Percentiles rank a stretch among this genome's conserved stretches.
Conservation (phyloP, 2,113 vertebrate species). For the Castor canadensis region DNA sequence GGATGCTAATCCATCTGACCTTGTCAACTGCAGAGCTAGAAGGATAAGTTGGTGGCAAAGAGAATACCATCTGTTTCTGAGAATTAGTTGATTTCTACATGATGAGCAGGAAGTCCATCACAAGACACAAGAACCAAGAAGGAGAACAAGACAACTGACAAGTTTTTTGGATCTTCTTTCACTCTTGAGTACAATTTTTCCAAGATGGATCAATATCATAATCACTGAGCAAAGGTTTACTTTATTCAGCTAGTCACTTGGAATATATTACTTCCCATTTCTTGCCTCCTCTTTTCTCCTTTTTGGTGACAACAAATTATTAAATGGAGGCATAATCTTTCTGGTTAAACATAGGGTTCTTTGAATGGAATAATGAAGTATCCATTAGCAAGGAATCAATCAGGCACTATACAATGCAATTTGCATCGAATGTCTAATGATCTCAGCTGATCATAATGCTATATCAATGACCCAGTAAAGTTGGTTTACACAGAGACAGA, state of each 20-base stretch:
- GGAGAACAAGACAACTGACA: constrained; percentile 47
- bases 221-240: not conserved
- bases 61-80: constrained; percentile 80
- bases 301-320: not conserved
- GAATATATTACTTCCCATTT: not conserved
- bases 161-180: not conserved
- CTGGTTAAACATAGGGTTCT: not conserved
- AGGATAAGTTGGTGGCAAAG: constrained; percentile 72
- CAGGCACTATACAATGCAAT: not conserved
- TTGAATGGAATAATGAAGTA: not conserved
- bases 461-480: not conserved
- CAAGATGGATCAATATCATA: not conserved
- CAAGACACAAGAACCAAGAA: constrained; percentile 41
- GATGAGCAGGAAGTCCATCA: constrained; percentile 36
- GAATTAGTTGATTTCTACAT: constrained; percentile 55
- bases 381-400: not conserved
- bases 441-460: not conserved
- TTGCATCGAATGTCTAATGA: not conserved
- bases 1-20: constrained; percentile 81
- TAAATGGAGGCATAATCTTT: not conserved
- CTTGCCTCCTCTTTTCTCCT: not conserved
- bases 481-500: not conserved
- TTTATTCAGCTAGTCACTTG: not conserved
- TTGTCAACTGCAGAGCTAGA: constrained; percentile 66
- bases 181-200: not conserved